Conservation (phyloP, 2,888 invertebrate genomes). For the Drepanosiphum platanoidis region DNA sequence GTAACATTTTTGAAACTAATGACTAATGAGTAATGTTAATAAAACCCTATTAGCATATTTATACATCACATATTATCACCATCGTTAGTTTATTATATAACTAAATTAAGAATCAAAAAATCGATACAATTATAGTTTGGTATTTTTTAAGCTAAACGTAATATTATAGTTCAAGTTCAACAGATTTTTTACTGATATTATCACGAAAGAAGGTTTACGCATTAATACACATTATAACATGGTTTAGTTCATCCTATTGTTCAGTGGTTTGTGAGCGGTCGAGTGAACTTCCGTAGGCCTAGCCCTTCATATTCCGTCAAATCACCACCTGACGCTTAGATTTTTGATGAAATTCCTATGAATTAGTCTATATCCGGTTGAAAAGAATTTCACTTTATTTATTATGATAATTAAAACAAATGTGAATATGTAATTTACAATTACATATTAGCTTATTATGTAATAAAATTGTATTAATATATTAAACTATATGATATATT, state of each 20-base stretch:
- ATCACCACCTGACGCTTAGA: constrained; percentile 55
- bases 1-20: neutral
- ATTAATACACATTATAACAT: constrained; percentile 32
- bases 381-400: too few species aligned
- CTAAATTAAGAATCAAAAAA: neutral
- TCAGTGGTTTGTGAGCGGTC: constrained; percentile 49
- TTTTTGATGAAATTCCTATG: constrained; percentile 53
- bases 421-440: neutral
- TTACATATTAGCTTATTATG: too few species aligned
- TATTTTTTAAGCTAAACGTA: neutral
- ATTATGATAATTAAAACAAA: too few species aligned
- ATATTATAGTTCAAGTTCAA: neutral
- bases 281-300: constrained; percentile 58
- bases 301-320: constrained; percentile 45
- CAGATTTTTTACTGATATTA: constrained; percentile 17
- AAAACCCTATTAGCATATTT: neutral
- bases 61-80: neutral
- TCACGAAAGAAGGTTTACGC: constrained; percentile 37
- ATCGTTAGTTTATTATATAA: neutral
- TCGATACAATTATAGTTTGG: neutral
- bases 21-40: neutral
- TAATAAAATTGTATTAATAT: too few species aligned
- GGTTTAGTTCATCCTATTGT: constrained; percentile 55
- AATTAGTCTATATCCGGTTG: neutral
- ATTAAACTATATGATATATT: too few species aligned